Evolutionary conservation across 2,888 invertebrate species (phyloP), one percentile per base, ranked within the genome.

Genomic region (Sphaerophoria taeniata): DNA sequence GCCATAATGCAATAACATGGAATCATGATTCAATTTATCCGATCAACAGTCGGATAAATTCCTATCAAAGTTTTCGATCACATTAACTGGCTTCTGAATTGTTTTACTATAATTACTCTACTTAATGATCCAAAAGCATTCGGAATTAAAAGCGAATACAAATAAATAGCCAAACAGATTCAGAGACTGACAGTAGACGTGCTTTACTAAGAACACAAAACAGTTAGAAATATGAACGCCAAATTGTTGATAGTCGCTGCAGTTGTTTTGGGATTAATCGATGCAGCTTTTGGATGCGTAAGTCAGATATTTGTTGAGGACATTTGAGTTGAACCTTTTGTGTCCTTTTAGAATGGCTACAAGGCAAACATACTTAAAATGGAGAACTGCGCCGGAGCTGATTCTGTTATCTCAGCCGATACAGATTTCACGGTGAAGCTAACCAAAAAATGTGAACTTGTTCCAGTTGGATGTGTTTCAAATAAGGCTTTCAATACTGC

Each of bases 361-460:
- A 92, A 91, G 85, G 89, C 90, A 4, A 90, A 89, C 79, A 61
- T 92, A 3, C 73, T 89, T 0, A 90, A 90, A 74, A 43, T 90
- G 61, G 90, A 90, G 69, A 91, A 90, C 74, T 92, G 92, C 76
- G 91, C 89, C n/a, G 91, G 90, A 2, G 74, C 87, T 0, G 89
- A 90, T 71, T 89, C 88, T 31, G 53, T 91, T 11, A 88, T 92
- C 1, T 88, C 87, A 5, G 82, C 90, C 9, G 90, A 90, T 49
- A 87, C 89, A 0, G 89, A 89, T 12, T 91, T 92, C 39, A 84
- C 80, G 3, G 85, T 91, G 0, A 89, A 90, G 75, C 81, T 92
- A 45, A 91, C 90, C 49, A 92, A 92, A 69, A 92, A 93, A 78
- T 93, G 93, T 87, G 92, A 93, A 84, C 55, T 93, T 4, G 88